Conservation (phyloP, 2,113 vertebrate genomes). For the Atlantisia rogersi region DNA sequence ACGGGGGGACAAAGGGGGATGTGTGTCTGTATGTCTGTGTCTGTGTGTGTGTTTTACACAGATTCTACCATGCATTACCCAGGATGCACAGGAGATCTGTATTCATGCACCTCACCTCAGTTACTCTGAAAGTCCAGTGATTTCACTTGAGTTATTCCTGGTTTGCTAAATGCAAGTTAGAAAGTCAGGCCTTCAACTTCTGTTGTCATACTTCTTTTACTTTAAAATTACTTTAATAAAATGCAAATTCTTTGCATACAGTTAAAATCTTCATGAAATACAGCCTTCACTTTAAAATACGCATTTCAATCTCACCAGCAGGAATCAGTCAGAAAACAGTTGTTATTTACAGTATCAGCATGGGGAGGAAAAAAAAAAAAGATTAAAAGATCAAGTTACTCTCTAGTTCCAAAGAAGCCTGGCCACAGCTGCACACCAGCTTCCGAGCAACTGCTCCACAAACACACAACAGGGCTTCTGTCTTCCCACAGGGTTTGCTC, state of each 20-base stretch:
- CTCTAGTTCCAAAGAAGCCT: conserved; percentile 77
- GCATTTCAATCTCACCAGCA: conserved; percentile 35
- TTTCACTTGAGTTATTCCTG: neutral
- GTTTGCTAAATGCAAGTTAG: neutral
- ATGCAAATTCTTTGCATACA: neutral
- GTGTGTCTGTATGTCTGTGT: too few relatives aligned
- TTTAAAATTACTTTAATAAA: neutral
- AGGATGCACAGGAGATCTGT: neutral
- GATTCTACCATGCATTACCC: neutral
- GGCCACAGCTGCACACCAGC: conserved; percentile 87
- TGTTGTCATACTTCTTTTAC: neutral
- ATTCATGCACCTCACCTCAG: neutral
- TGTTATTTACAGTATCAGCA: conserved; percentile 76
- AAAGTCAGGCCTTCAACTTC: neutral
- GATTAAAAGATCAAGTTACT: conserved; percentile 84
- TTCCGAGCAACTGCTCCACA: conserved; percentile 86
- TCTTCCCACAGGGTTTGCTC: conserved; percentile 78
- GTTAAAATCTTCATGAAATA: neutral
- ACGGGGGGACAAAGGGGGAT: neutral
- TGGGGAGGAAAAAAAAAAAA: neutral
- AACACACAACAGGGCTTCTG: conserved; percentile 86
- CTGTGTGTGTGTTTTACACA: neutral
- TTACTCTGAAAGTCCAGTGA: neutral
- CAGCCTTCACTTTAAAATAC: neutral
- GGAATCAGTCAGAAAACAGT: conserved; percentile 66